Evolutionary conservation across 1,140 invertebrate species (phyloP).

Genomic region (Armadillidium nasatum): DNA sequence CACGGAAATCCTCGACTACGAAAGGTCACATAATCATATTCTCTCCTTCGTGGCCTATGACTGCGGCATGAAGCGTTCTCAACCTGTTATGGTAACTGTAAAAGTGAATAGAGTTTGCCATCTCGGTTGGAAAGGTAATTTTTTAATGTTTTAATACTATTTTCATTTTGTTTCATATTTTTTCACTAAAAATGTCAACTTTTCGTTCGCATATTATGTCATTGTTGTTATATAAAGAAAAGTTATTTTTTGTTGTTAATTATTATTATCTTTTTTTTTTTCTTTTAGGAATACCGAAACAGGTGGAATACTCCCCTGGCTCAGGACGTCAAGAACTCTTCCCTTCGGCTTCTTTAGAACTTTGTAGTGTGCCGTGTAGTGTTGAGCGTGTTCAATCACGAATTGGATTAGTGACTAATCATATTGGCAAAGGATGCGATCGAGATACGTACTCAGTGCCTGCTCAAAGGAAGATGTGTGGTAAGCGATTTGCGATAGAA

Average conservation of each 20-base stretch:
- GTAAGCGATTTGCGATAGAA: constrained; percentile 49
- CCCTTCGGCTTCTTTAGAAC: constrained; percentile 75
- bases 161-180: too few species aligned
- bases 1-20: constrained; percentile 84
- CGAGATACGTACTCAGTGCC: constrained; percentile 83
- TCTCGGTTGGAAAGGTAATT: constrained; percentile 68
- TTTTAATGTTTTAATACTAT: too few species aligned
- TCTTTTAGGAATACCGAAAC: constrained; percentile 68
- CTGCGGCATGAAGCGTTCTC: constrained; percentile 79
- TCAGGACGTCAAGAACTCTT: constrained; percentile 72
- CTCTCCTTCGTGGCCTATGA: constrained; percentile 94
- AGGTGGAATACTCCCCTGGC: constrained; percentile 84
- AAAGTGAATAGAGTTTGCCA: constrained; percentile 74
- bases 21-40: constrained; percentile 88
- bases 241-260: too few species aligned
- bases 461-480: constrained; percentile 84
- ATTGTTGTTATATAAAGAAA: too few species aligned
- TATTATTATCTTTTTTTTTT: background rate
- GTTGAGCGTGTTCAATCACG: constrained; percentile 60
- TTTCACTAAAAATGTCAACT: too few species aligned
- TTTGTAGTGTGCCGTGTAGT: constrained; percentile 74
- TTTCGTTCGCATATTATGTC: too few species aligned
- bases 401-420: constrained; percentile 67
- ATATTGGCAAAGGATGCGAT: constrained; percentile 85
- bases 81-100: constrained; percentile 89